Percentiles rank a stretch among this genome's conserved stretches.
Conservation (phyloP, 2,888 invertebrate species). For the Petrophora chlorosata region DNA sequence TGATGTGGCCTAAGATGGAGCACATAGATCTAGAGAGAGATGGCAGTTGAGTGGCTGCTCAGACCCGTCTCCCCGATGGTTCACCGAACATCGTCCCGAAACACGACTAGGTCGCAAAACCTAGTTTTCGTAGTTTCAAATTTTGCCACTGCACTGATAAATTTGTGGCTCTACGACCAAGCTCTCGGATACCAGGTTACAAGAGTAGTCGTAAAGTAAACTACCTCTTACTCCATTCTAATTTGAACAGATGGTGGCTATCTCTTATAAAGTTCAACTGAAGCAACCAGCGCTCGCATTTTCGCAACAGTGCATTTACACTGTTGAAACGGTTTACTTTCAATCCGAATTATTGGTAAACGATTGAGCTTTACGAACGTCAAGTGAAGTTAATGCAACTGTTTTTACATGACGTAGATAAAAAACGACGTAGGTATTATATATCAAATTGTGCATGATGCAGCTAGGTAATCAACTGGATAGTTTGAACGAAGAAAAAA, state of each 20-base stretch:
- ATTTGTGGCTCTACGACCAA: neutral
- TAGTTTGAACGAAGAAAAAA: too few relatives aligned
- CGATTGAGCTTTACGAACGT: slow-evolving; percentile 12
- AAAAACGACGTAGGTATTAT: neutral
- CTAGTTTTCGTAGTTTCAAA: too few relatives aligned
- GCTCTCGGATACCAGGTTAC: neutral
- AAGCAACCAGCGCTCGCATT: slow-evolving; percentile 11
- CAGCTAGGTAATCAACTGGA: too few relatives aligned
- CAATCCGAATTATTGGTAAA: slow-evolving; percentile 25
- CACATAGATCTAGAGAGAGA: too few relatives aligned
- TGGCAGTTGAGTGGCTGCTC: too few relatives aligned
- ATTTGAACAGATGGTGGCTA: neutral
- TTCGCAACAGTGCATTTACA: slow-evolving; percentile 16
- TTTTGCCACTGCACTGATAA: too few relatives aligned
- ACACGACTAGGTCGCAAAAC: too few relatives aligned
- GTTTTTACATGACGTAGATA: slow-evolving; percentile 4
- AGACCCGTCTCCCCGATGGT: too few relatives aligned
- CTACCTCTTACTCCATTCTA: slow-evolving; percentile 7
- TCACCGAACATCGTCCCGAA: too few relatives aligned
- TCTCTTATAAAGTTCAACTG: slow-evolving; percentile 13
- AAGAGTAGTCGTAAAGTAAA: neutral
- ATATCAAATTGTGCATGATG: too few relatives aligned
- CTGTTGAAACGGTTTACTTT: slow-evolving; percentile 25
- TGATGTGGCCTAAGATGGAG: too few relatives aligned
- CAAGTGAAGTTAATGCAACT: slow-evolving; percentile 5